Evolutionary conservation across 2,888 invertebrate species (phyloP).

Genomic region (Nineta flava): DNA sequence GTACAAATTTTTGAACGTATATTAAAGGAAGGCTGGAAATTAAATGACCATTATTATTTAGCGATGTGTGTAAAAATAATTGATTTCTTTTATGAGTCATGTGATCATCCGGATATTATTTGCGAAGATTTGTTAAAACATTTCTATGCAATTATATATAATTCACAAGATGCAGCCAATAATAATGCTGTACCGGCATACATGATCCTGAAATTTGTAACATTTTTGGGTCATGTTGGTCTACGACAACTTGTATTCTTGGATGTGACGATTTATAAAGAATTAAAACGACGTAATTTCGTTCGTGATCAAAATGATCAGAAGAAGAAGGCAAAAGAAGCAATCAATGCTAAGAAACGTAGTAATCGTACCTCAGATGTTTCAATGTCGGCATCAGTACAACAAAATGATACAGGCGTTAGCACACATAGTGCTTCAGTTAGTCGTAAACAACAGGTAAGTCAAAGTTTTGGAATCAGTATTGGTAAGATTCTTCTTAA

Average conservation of each 20-base stretch:
- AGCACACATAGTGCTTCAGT: constrained; percentile 5
- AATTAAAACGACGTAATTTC: constrained; percentile 50
- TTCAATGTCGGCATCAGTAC: too few species aligned
- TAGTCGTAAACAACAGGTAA: background rate
- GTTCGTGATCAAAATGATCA: constrained; percentile 19
- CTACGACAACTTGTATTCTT: constrained; percentile 65
- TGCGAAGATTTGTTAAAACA: constrained; percentile 22
- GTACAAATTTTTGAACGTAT: constrained; percentile 33
- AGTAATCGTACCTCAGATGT: too few species aligned
- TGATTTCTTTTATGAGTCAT: constrained; percentile 41
- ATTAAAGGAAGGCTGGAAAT: constrained; percentile 30
- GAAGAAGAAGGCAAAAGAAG: constrained; percentile 28
- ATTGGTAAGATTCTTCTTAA: too few species aligned
- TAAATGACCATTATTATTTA: constrained; percentile 33
- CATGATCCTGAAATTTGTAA: background rate
- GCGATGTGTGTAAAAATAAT: constrained; percentile 40
- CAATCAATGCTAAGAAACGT: constrained; percentile 20
- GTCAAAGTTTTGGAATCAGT: background rate
- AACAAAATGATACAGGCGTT: background rate
- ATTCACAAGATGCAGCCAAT: constrained; percentile 5
- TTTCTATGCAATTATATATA: constrained; percentile 8
- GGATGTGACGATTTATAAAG: constrained; percentile 69
- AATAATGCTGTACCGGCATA: background rate
- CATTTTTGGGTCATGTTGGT: constrained; percentile 54
- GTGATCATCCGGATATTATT: constrained; percentile 37